Evolutionary conservation across 2,888 invertebrate genomes (phyloP), one percentile per base, ranked within the genome.

Genomic region (Drosophila testacea): DNA sequence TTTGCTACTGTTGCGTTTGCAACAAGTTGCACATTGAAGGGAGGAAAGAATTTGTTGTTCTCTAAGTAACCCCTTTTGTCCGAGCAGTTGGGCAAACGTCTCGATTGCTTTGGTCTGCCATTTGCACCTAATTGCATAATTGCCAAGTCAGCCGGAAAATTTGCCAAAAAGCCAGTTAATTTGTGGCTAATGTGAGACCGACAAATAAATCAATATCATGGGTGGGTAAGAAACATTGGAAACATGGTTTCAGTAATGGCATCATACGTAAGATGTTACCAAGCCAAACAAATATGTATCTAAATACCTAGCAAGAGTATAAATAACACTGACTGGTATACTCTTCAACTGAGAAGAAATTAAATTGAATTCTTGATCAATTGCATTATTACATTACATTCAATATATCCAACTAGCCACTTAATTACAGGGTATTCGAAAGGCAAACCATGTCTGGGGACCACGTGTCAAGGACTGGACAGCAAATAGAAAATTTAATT

Each of bases 401-500:
- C 16, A 10, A 32, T 32, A 32, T 10, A 4, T 10, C 5, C 48
- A 16, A 32, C 30, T 13, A 47, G 47, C 34, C 6, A 34, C 16
- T 50, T 22, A 34, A 34, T 10, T 56, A 30, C 36, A 52, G 62
- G 32, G 57, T 56, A 56, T 62, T 16, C 2, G 7, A n/a, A 16
- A 34, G 7, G n/a, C 16, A 55, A 63, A 34, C n/a, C 7, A n/a
- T 10, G 64, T 13, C 42, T 54, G 44, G 44, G 47, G 10, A 36
- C n/a, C 44, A 57, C 42, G 48, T 64, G 67, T 81, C 67, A 56
- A 60, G 50, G n/a, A 46, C 50, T 46, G 57, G 41, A 6, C 62
- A 64, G 66, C 69, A 88, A 88, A 88, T 88, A 83, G 89, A 89
- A 89, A 85, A 78, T 85, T 69, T 89, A 86, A 86, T 89, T 83